Percentiles rank a stretch among this genome's conserved stretches.
Evolutionary conservation across 1,140 invertebrate genomes (phyloP).

Genomic region (Bombus cullumanus): DNA sequence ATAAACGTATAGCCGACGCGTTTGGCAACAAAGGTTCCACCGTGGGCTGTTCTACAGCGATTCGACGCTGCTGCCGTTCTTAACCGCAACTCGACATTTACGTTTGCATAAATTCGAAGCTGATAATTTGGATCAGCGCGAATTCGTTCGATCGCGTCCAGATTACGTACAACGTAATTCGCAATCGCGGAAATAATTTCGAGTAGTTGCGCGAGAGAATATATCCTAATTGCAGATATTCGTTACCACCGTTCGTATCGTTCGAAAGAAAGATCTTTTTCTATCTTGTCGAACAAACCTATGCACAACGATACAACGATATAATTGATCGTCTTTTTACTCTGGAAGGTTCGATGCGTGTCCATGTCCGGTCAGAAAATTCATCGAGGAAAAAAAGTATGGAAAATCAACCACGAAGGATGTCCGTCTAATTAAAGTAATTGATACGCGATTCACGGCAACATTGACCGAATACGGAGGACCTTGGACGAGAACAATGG

Average conservation of each 20-base stretch:
- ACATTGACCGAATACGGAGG: constrained; percentile 38
- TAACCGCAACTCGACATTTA: background rate
- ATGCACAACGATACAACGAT: background rate
- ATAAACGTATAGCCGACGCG: background rate
- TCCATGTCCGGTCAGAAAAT: background rate
- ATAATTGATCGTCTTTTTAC: background rate
- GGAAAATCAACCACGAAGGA: background rate
- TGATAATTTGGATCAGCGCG: background rate
- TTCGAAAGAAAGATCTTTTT: background rate
- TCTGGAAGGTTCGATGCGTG: background rate
- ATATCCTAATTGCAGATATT: background rate
- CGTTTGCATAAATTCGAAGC: constrained; percentile 9
- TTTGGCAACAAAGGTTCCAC: constrained; percentile 5
- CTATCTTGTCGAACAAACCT: background rate
- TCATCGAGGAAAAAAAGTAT: background rate
- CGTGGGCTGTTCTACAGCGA: background rate
- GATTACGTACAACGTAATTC: background rate
- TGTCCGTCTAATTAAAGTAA: constrained; percentile 53
- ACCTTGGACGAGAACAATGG: constrained; percentile 50
- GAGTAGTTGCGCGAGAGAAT: background rate
- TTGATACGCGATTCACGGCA: constrained; percentile 23
- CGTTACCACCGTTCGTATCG: background rate
- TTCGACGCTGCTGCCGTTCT: background rate
- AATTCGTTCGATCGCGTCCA: background rate
- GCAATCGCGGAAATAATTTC: background rate